Evolutionary conservation across 2,888 invertebrate genomes (phyloP).

Genomic region (Cheilosia scutellata): DNA sequence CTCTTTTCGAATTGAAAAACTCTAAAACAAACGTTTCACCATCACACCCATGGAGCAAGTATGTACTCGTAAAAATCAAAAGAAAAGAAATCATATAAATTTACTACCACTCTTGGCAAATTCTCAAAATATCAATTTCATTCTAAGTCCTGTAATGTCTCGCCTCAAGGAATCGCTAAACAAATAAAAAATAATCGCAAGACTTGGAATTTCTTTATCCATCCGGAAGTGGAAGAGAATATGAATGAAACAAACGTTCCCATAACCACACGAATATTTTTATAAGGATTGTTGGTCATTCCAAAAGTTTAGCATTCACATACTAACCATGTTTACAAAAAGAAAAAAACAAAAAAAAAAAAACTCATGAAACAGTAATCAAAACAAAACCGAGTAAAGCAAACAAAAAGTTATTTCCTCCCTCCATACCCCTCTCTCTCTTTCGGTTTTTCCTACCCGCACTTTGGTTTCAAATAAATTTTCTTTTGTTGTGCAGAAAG

Average conservation of each 20-base stretch:
- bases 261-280: constrained; percentile 32
- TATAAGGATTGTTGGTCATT: constrained; percentile 47
- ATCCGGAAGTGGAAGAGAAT: constrained; percentile 22
- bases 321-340: not conserved
- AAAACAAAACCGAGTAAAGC: constrained; percentile 25
- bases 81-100: constrained; percentile 46
- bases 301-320: constrained; percentile 7
- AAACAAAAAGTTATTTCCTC: constrained; percentile 26
- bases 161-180: constrained; percentile 21
- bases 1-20: not conserved
- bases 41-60: not conserved
- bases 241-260: not conserved
- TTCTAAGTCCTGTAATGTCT: constrained; percentile 38
- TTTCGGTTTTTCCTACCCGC: too few relatives aligned
- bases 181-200: constrained; percentile 1
- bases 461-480: constrained; percentile 10
- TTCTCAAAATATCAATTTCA: constrained; percentile 75
- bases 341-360: not conserved
- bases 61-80: constrained; percentile 22
- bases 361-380: constrained; percentile 37
- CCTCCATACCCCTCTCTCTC: not conserved
- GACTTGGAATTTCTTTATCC: constrained; percentile 7
- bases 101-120: constrained; percentile 70
- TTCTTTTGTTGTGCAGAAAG: constrained; percentile 45
- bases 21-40: constrained; percentile 19